Conservation (phyloP, 2,113 vertebrate genomes). For the Xiphophorus maculatus region DNA sequence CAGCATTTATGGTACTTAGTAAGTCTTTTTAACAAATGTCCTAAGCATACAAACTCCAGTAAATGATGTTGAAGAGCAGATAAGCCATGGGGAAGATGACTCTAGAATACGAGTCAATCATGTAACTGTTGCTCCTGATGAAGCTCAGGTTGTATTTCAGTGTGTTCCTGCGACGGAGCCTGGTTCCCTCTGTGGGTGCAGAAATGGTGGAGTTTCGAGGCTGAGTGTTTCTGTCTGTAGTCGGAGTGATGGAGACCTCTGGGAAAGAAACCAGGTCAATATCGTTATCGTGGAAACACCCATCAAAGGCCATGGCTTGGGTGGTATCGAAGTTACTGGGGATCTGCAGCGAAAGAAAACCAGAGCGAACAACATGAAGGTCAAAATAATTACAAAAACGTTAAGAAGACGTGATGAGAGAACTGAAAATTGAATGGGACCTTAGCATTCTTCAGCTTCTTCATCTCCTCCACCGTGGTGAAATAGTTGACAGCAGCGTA, state of each 20-base stretch:
- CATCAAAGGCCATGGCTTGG: slow-evolving; percentile 88
- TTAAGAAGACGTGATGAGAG: slow-evolving; percentile 11
- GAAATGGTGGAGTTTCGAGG: slow-evolving; percentile 68
- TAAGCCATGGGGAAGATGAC: slow-evolving; percentile 89
- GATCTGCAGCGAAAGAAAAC: slow-evolving; percentile 70
- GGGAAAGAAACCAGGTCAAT: slow-evolving; percentile 78
- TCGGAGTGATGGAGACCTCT: slow-evolving; percentile 68
- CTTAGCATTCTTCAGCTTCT: slow-evolving; percentile 72
- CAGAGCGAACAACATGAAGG: slow-evolving; percentile 1
- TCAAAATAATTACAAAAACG: background rate
- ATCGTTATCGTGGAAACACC: slow-evolving; percentile 86
- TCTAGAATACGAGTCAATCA: slow-evolving; percentile 91
- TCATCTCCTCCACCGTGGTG: slow-evolving; percentile 88
- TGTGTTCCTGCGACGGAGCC: slow-evolving; percentile 80
- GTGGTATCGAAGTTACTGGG: slow-evolving; percentile 80
- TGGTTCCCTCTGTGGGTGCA: slow-evolving; percentile 68
- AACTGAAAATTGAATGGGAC: slow-evolving; percentile 17
- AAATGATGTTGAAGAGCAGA: slow-evolving; percentile 93
- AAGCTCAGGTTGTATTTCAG: slow-evolving; percentile 82
- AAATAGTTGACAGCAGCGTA: slow-evolving; percentile 93
- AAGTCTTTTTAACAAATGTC: background rate
- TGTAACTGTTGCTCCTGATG: slow-evolving; percentile 91
- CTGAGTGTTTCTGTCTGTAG: slow-evolving; percentile 67
- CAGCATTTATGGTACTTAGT: background rate
- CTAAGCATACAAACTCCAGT: slow-evolving; percentile 90